These are phyloP conservation scores for Ornithoptera priamus DNA, from an alignment of 2,888 invertebrate species.

Conservation along the genomic window DNA sequence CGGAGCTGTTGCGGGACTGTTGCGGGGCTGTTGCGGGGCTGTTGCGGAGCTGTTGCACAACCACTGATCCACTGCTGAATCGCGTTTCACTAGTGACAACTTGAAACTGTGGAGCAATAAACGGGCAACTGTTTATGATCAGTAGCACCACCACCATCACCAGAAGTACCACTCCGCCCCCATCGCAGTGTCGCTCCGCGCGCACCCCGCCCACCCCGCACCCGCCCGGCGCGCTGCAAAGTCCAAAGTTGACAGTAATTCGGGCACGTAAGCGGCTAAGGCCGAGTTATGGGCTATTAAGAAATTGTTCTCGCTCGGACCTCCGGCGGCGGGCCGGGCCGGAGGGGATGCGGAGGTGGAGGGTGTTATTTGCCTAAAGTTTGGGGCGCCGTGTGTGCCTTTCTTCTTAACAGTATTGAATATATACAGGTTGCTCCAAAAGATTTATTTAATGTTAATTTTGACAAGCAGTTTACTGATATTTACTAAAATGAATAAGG, in stretches of 20 bases:
- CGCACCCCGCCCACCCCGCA: neutral
- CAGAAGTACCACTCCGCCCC: too few species aligned
- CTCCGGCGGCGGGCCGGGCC: slow-evolving; percentile 33
- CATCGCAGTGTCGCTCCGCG: too few species aligned
- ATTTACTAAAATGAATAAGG: too few species aligned
- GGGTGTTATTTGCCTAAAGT: slow-evolving; percentile 63
- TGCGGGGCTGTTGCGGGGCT: too few species aligned
- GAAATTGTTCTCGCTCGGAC: slow-evolving; percentile 71
- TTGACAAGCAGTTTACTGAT: neutral
- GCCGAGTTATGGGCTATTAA: slow-evolving; percentile 74
- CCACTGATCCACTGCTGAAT: too few species aligned
- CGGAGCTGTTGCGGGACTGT: too few species aligned
- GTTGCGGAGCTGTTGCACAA: too few species aligned
- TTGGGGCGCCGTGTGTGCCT: slow-evolving; percentile 58
- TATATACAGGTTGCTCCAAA: slow-evolving; percentile 47
- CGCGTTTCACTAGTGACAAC: neutral
- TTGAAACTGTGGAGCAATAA: slow-evolving; percentile 19
- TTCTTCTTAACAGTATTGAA: slow-evolving; percentile 49
- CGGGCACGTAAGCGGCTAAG: slow-evolving; percentile 60
- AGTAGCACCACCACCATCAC: too few species aligned
- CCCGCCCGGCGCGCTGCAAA: slow-evolving; percentile 30
- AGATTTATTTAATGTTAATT: neutral
- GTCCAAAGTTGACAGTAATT: slow-evolving; percentile 65
- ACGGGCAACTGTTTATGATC: slow-evolving; percentile 12
- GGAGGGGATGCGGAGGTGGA: slow-evolving; percentile 22